Conservation (phyloP, 2,113 vertebrate genomes). For the Todiramphus chloris region DNA sequence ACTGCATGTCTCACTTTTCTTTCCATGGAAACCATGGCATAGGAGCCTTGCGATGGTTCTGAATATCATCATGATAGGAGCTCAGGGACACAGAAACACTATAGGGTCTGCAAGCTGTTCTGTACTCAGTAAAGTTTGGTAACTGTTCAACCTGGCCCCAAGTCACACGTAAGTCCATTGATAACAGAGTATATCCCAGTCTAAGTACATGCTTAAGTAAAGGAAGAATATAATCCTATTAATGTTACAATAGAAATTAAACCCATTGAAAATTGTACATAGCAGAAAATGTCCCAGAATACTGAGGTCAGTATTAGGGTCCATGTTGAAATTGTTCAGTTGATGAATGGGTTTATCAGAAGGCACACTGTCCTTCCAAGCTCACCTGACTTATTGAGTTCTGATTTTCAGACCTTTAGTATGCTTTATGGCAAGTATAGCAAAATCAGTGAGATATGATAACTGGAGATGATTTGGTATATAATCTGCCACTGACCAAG, state of each 20-base stretch:
- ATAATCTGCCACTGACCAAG: not conserved
- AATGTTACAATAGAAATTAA: not conserved
- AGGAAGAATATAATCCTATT: not conserved
- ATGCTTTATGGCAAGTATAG: not conserved
- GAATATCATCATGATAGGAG: not conserved
- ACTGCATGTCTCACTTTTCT: not conserved
- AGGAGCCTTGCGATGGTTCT: not conserved
- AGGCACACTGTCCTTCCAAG: not conserved
- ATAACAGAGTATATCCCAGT: not conserved
- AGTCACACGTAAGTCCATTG: not conserved
- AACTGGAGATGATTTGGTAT: slow-evolving; percentile 6
- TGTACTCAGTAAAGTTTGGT: not conserved
- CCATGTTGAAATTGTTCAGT: not conserved
- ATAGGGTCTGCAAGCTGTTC: not conserved
- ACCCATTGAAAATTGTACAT: not conserved
- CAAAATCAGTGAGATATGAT: slow-evolving; percentile 41
- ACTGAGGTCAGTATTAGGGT: not conserved
- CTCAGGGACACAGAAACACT: not conserved
- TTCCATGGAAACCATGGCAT: slow-evolving; percentile 1
- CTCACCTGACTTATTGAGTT: slow-evolving; percentile 13
- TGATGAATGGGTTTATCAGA: slow-evolving; percentile 14
- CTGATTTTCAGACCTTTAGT: slow-evolving; percentile 42
- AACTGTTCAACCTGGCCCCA: not conserved
- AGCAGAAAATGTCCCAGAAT: not conserved
- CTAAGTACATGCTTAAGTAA: not conserved